Percentiles rank a stretch among this genome's conserved stretches.
Evolutionary conservation across 2,888 invertebrate genomes (phyloP).

Genomic region (Colostygia pectinataria): DNA sequence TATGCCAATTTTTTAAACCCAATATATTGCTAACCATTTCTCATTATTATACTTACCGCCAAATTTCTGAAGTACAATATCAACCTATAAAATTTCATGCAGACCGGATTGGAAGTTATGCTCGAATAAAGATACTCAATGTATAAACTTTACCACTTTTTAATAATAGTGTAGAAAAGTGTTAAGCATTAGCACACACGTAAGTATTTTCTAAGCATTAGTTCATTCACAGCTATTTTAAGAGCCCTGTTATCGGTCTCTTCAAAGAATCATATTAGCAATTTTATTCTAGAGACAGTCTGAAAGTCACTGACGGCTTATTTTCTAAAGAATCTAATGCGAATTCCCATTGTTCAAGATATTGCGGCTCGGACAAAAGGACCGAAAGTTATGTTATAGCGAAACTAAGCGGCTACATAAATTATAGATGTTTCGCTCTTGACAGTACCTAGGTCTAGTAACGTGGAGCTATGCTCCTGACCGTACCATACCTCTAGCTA

Average conservation of each 20-base stretch:
- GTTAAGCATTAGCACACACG: too few relatives aligned
- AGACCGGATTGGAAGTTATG: too few relatives aligned
- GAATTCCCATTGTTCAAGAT: conserved; percentile 26
- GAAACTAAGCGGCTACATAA: conserved; percentile 58
- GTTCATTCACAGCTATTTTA: too few relatives aligned
- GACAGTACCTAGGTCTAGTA: conserved; percentile 45
- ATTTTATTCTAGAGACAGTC: conserved; percentile 2
- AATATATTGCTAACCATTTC: too few relatives aligned
- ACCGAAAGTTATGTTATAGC: conserved; percentile 63
- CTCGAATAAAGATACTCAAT: too few relatives aligned
- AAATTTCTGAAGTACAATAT: too few relatives aligned
- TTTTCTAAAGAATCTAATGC: conserved; percentile 21
- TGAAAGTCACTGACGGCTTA: conserved; percentile 5
- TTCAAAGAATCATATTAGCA: conserved; percentile 3
- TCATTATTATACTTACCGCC: too few relatives aligned
- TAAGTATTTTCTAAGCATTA: too few relatives aligned
- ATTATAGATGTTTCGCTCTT: conserved; percentile 54
- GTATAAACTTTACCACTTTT: too few relatives aligned
- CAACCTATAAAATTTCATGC: too few relatives aligned
- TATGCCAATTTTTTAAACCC: too few relatives aligned
- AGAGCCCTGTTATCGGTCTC: background rate
- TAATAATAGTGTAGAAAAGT: too few relatives aligned
- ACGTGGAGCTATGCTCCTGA: conserved; percentile 54
- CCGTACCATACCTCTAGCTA: conserved; percentile 1
- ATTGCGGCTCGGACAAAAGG: conserved; percentile 48